Percentiles rank a stretch among this genome's conserved stretches.
Conservation (phyloP, 1,140 invertebrate species). For the Ips nitidus region DNA sequence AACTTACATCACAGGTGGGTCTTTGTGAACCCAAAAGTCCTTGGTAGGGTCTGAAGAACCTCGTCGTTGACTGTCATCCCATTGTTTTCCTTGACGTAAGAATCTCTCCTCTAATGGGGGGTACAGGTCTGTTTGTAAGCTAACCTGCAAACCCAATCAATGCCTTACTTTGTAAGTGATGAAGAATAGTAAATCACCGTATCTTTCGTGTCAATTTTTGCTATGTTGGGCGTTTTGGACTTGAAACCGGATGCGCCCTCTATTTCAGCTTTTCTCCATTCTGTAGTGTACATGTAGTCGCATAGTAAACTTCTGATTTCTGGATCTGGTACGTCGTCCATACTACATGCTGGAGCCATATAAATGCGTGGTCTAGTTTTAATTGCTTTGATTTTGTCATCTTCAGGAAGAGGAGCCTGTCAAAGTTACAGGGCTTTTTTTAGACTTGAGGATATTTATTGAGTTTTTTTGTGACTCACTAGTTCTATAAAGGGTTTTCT, state of each 20-base stretch:
- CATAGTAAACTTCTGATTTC: slow-evolving; percentile 45
- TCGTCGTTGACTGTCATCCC: slow-evolving; percentile 53
- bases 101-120: slow-evolving; percentile 35
- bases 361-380: slow-evolving; percentile 54
- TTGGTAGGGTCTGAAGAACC: slow-evolving; percentile 49
- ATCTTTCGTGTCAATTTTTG: slow-evolving; percentile 25
- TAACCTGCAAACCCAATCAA: slow-evolving; percentile 5
- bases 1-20: slow-evolving; percentile 37
- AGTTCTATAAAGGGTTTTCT: slow-evolving; percentile 32
- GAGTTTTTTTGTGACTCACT: slow-evolving; percentile 14
- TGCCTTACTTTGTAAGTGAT: slow-evolving; percentile 6
- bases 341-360: slow-evolving; percentile 55
- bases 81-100: slow-evolving; percentile 40
- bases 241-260: slow-evolving; percentile 32
- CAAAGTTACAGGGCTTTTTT: neutral
- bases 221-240: slow-evolving; percentile 22
- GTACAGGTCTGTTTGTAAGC: slow-evolving; percentile 32
- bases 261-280: slow-evolving; percentile 39
- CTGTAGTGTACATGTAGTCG: slow-evolving; percentile 45
- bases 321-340: slow-evolving; percentile 55
- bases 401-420: slow-evolving; percentile 37
- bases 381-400: slow-evolving; percentile 46
- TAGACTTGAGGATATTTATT: neutral
- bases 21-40: slow-evolving; percentile 50
- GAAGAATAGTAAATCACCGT: slow-evolving; percentile 1